These are phyloP conservation scores for Laterallus jamaicensis DNA, from an alignment of 2,113 vertebrate genomes.

Conservation along the genomic window DNA sequence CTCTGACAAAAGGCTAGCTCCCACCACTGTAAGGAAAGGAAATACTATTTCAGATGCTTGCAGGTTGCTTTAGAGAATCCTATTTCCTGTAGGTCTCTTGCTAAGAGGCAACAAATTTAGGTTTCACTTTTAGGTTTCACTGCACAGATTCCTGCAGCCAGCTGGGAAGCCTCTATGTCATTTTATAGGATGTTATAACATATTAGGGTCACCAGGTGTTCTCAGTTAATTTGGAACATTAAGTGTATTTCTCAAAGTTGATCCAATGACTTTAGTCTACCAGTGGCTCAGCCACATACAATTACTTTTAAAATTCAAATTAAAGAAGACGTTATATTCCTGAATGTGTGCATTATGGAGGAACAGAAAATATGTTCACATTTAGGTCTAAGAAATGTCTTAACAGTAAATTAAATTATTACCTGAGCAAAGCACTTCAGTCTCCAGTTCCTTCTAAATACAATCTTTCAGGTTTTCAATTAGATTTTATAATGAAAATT, in stretches of 20 bases:
- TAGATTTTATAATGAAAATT: not conserved
- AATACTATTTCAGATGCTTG: not conserved
- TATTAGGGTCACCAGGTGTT: not conserved
- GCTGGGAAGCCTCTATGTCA: not conserved
- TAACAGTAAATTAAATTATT: constrained; percentile 34
- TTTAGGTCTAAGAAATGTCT: not conserved
- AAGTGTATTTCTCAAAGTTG: not conserved
- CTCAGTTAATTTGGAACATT: not conserved
- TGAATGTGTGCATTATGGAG: not conserved
- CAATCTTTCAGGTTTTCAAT: constrained; percentile 7
- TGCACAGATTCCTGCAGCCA: not conserved
- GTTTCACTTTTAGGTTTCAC: not conserved
- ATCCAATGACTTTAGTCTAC: not conserved
- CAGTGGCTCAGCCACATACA: not conserved
- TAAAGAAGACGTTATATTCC: not conserved
- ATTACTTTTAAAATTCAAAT: not conserved
- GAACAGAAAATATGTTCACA: not conserved
- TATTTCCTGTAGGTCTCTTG: not conserved
- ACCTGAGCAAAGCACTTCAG: constrained; percentile 15
- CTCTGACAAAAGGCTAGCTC: not conserved
- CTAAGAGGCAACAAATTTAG: not conserved
- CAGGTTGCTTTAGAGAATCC: not conserved
- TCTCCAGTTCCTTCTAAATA: not conserved
- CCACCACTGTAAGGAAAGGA: not conserved
- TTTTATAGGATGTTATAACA: not conserved